phyloP scores from a whole-genome alignment of 2,797 vertebrate genomes.

The Myioborus melanocephalus region DNA sequence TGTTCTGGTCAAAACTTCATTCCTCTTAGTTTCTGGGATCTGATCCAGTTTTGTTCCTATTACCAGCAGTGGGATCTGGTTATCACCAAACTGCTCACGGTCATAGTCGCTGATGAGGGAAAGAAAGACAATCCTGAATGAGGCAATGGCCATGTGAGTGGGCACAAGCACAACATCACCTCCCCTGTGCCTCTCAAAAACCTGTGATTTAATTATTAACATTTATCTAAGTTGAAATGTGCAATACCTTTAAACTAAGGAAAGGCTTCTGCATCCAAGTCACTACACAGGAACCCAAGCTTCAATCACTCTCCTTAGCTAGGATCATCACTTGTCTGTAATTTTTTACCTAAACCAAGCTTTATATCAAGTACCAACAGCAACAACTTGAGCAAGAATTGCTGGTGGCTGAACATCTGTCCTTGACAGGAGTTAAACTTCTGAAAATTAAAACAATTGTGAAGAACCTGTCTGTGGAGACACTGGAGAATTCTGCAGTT shows the following conservation, averaged over 20 bases:
- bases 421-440: not conserved
- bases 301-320: not conserved
- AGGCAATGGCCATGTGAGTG: not conserved
- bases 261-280: not conserved
- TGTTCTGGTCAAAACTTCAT: slow-evolving; percentile 90
- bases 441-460: not conserved
- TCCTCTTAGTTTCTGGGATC: slow-evolving; percentile 92
- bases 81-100: slow-evolving; percentile 94
- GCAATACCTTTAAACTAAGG: not conserved
- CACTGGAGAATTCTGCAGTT: not conserved
- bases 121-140: not conserved
- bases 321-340: not conserved
- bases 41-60: slow-evolving; percentile 98
- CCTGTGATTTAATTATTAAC: not conserved
- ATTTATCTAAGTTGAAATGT: not conserved
- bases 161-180: not conserved
- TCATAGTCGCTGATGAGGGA: slow-evolving; percentile 87
- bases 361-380: not conserved
- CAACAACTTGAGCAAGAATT: not conserved
- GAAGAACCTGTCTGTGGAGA: not conserved
- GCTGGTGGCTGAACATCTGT: not conserved
- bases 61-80: slow-evolving; percentile 90
- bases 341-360: not conserved
- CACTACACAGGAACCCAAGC: not conserved
- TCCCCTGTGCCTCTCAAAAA: not conserved